Conservation (phyloP, 2,113 vertebrate genomes). For the Semnornis frantzii region DNA sequence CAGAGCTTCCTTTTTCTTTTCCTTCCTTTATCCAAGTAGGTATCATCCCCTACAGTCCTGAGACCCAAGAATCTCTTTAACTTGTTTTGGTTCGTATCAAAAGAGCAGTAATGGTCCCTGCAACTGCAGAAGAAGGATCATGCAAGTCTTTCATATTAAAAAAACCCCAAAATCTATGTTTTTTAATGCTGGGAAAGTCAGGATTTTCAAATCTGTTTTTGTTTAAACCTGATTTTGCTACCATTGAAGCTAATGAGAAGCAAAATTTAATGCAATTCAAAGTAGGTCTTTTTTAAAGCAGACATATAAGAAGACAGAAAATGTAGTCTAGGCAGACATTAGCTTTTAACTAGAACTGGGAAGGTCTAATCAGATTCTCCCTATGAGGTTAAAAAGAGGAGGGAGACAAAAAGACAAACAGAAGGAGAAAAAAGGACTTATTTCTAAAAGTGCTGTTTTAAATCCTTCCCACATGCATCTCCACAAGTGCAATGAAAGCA, state of each 20-base stretch:
- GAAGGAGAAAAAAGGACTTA: rapidly evolving
- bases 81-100: neutral
- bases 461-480: neutral
- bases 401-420: neutral
- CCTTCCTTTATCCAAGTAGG: neutral
- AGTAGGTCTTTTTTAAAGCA: neutral
- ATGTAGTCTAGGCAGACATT: neutral
- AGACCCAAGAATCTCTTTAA: neutral
- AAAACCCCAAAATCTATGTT: neutral
- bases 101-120: neutral
- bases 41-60: neutral
- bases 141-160: neutral
- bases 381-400: neutral
- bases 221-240: neutral
- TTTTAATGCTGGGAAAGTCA: neutral
- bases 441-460: neutral
- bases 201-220: neutral
- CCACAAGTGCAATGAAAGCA: neutral
- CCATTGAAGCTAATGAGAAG: neutral
- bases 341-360: neutral
- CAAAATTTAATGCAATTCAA: neutral
- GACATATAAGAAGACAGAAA: neutral
- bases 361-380: neutral
- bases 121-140: neutral
- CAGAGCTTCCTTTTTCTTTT: neutral